Conservation (phyloP, 2,113 vertebrate genomes). For the Centropus unirufus region DNA sequence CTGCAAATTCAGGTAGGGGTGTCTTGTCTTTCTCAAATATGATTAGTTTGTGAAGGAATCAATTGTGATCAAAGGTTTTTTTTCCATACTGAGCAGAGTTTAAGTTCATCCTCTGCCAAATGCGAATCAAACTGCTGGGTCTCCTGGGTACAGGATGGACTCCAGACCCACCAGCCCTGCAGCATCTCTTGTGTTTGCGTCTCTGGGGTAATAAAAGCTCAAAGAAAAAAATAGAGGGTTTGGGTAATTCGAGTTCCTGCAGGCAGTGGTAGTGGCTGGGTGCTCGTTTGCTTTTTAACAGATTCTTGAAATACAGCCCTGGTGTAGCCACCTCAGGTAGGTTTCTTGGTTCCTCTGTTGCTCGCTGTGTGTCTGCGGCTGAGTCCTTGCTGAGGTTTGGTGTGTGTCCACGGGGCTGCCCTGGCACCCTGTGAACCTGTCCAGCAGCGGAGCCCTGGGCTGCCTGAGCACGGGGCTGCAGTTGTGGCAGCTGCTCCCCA, state of each 20-base stretch:
- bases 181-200: background rate
- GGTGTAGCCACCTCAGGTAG: fast-evolving
- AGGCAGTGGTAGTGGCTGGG: background rate
- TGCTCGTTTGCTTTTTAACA: background rate
- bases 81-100: background rate
- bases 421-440: fast-evolving
- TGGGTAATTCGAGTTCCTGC: background rate
- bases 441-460: fast-evolving
- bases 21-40: fast-evolving
- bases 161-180: background rate
- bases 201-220: background rate
- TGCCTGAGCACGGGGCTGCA: background rate
- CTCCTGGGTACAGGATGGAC: fast-evolving
- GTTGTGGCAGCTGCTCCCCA: background rate
- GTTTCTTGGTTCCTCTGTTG: too few species aligned
- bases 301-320: fast-evolving
- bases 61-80: fast-evolving
- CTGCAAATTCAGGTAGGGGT: fast-evolving
- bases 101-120: background rate
- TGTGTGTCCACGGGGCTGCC: background rate
- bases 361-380: fast-evolving
- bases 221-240: fast-evolving
- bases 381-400: background rate
- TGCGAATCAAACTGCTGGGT: too few species aligned
- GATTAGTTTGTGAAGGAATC: fast-evolving